A percentile compares a stretch with the other conserved stretches of the same genome.
phyloP scores from a whole-genome alignment of 1,140 invertebrate species.

The Caenorhabditis inopinata region DNA sequence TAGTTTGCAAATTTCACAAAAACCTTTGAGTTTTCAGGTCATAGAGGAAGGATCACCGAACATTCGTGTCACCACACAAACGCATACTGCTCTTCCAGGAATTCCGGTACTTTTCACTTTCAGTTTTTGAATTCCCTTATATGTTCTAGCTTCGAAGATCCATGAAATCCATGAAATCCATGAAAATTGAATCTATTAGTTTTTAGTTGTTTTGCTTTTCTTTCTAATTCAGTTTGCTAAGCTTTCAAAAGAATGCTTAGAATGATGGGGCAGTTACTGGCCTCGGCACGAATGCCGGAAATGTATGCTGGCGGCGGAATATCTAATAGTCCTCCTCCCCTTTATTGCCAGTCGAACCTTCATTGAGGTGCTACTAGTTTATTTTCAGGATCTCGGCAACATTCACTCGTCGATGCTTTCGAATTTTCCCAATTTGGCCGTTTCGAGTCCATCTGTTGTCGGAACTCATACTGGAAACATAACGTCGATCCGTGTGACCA shows the following conservation, averaged over 20 bases:
- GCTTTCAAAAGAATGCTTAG: too few species aligned
- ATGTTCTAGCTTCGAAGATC: too few species aligned
- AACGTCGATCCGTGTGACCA: not conserved
- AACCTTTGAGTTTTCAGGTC: not conserved
- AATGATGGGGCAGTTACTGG: too few species aligned
- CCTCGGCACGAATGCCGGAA: too few species aligned
- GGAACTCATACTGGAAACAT: conserved; percentile 13
- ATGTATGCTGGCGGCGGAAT: too few species aligned
- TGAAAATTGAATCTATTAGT: too few species aligned
- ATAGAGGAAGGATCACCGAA: not conserved
- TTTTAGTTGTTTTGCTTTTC: too few species aligned
- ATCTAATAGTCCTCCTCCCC: too few species aligned
- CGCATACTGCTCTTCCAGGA: conserved; percentile 17
- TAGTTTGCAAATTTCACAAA: not conserved
- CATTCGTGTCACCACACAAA: conserved; percentile 14
- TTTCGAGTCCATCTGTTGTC: conserved; percentile 3
- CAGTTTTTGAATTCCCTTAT: not conserved
- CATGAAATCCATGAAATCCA: too few species aligned
- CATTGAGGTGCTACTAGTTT: too few species aligned
- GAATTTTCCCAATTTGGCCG: not conserved
- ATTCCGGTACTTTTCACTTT: not conserved
- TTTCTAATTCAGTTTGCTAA: too few species aligned
- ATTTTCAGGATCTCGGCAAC: not conserved
- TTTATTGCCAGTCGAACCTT: too few species aligned
- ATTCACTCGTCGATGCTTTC: conserved; percentile 19